A percentile compares a stretch with the other conserved stretches of the same genome.
phyloP scores from a whole-genome alignment of 2,797 vertebrate genomes.

The Neopelma chrysocephalum region DNA sequence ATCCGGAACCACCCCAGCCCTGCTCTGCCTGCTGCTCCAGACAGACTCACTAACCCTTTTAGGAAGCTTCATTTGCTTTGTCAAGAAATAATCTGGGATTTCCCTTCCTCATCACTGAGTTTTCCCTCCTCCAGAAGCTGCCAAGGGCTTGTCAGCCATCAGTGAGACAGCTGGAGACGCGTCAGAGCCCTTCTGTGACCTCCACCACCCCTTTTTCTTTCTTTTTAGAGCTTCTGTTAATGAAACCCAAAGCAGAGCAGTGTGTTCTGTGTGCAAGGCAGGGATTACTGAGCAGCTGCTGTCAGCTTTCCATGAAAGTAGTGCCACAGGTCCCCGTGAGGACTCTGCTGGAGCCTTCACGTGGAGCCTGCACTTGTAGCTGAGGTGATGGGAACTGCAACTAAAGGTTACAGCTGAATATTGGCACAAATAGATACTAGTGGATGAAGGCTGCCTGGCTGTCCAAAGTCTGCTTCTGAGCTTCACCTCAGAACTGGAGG shows the following conservation, averaged over 20 bases:
- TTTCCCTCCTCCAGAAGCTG: constrained; percentile 31
- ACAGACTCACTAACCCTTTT: neutral
- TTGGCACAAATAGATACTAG: rapidly evolving
- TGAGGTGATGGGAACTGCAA: neutral
- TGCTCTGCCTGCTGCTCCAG: neutral
- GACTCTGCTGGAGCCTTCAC: neutral
- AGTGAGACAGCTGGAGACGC: neutral
- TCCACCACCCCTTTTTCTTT: neutral
- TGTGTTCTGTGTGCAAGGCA: neutral
- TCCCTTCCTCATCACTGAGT: neutral
- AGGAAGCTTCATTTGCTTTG: constrained; percentile 17
- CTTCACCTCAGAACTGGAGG: neutral
- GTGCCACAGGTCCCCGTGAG: neutral
- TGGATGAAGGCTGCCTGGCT: neutral
- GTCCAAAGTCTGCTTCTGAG: neutral
- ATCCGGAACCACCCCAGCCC: neutral
- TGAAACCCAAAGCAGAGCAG: neutral
- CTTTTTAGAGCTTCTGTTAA: neutral
- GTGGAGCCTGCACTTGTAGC: neutral
- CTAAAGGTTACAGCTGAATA: neutral
- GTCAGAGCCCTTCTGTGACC: constrained; percentile 11
- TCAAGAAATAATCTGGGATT: constrained; percentile 47
- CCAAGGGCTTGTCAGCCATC: neutral
- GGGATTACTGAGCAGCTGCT: neutral
- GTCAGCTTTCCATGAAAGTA: neutral